Percentiles rank a stretch among this genome's conserved stretches.
Evolutionary conservation across 1,140 invertebrate species (phyloP).

Genomic region (Luehdorfia chinensis): DNA sequence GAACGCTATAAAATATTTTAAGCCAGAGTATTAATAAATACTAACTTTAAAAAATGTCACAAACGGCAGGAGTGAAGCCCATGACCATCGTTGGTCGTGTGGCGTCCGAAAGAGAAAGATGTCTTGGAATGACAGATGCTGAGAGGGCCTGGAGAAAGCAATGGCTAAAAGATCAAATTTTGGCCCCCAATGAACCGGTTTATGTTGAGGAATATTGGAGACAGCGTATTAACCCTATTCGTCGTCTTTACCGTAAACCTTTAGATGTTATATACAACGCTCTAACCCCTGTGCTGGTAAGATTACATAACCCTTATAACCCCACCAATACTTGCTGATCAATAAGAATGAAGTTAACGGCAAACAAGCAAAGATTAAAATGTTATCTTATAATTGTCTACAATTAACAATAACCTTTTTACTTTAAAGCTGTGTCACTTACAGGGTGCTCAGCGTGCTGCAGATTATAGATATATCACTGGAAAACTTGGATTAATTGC

Average conservation of each 20-base stretch:
- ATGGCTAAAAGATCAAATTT: conserved; percentile 89
- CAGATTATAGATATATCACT: conserved; percentile 78
- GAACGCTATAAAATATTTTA: no score
- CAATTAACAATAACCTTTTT: no score
- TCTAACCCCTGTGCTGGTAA: conserved; percentile 79
- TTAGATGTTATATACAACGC: conserved; percentile 80
- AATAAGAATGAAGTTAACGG: neutral
- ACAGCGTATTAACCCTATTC: conserved; percentile 86
- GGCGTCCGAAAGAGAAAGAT: conserved; percentile 84
- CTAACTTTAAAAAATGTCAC: conserved; percentile 61
- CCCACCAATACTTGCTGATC: conserved; percentile 20
- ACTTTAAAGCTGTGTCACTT: no score
- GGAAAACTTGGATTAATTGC: conserved; percentile 80
- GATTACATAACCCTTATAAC: conserved; percentile 58
- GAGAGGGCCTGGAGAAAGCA: conserved; percentile 90
- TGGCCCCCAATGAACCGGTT: conserved; percentile 85
- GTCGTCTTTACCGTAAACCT: conserved; percentile 85
- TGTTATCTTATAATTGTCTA: neutral
- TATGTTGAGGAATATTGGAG: conserved; percentile 81
- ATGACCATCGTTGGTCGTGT: conserved; percentile 87
- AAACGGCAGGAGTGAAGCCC: conserved; percentile 75
- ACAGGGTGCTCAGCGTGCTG: conserved; percentile 78
- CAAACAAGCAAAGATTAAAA: neutral
- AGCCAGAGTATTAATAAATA: no score
- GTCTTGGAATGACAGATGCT: conserved; percentile 88